These are phyloP conservation scores for Turritopsis rubra DNA, from an alignment of 30 jellyfish, hydroid and myxozoan species.

Conservation along the genomic window DNA sequence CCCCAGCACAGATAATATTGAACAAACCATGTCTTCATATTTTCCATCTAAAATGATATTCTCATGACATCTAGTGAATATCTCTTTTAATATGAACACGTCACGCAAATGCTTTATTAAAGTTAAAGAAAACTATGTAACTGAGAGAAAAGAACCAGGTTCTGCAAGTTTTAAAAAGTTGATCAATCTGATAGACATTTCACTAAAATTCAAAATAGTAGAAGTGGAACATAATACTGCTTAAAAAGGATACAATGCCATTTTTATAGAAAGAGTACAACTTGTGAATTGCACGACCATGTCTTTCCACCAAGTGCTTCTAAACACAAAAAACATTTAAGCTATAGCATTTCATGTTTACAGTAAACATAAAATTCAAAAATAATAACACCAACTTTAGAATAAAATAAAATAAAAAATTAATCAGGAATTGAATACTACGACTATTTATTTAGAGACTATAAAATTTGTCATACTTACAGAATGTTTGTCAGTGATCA, in stretches of 20 bases:
- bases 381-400: too few relatives aligned
- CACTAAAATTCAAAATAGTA: neutral
- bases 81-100: neutral
- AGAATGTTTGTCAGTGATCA: conserved; percentile 7
- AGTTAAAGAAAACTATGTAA: neutral
- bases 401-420: too few relatives aligned
- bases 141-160: neutral
- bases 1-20: neutral
- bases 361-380: too few relatives aligned
- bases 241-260: conserved; percentile 1
- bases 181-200: too few relatives aligned
- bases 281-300: neutral
- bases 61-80: neutral
- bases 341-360: too few relatives aligned
- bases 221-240: too few relatives aligned
- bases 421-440: neutral
- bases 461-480: neutral
- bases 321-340: neutral
- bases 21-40: conserved; percentile 13
- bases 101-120: neutral
- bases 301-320: conserved; percentile 1
- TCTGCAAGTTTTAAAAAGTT: neutral
- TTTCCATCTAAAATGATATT: neutral
- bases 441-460: neutral
- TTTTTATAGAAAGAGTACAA: neutral